Percentiles rank a stretch among this genome's conserved stretches.
Conservation (phyloP, 2,113 vertebrate species). For the Pterocles orientalis region DNA sequence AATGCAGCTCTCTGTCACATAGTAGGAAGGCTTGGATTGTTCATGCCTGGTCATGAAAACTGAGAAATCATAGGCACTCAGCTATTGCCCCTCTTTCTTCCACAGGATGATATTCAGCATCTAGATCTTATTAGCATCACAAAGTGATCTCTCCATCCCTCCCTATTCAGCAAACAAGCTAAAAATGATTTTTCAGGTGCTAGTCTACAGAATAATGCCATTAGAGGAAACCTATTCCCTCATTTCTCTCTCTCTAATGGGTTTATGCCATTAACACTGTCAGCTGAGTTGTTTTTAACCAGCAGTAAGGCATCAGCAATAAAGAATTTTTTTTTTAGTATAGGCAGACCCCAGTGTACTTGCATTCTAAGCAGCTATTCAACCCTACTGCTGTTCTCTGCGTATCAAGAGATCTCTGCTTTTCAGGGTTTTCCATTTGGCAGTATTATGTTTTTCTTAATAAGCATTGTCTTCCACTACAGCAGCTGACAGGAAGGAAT, state of each 20-base stretch:
- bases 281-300: conserved; percentile 33
- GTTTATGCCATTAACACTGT: conserved; percentile 10
- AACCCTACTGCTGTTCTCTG: neutral
- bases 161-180: conserved; percentile 9
- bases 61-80: neutral
- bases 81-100: neutral
- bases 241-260: conserved; percentile 15
- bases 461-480: neutral
- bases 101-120: neutral
- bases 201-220: neutral
- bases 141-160: neutral
- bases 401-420: neutral
- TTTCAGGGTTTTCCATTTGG: neutral
- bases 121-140: neutral
- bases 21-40: neutral
- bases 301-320: conserved; percentile 3
- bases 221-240: conserved; percentile 30
- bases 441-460: neutral
- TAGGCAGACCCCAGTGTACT: neutral
- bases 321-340: neutral
- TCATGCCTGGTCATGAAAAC: neutral
- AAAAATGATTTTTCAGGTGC: conserved; percentile 8
- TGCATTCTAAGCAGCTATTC: neutral
- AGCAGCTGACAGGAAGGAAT: conserved; percentile 7
- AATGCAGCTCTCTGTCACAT: neutral